Evolutionary conservation across 1,140 invertebrate species (phyloP).

Genomic region (Hycleus cichorii): DNA sequence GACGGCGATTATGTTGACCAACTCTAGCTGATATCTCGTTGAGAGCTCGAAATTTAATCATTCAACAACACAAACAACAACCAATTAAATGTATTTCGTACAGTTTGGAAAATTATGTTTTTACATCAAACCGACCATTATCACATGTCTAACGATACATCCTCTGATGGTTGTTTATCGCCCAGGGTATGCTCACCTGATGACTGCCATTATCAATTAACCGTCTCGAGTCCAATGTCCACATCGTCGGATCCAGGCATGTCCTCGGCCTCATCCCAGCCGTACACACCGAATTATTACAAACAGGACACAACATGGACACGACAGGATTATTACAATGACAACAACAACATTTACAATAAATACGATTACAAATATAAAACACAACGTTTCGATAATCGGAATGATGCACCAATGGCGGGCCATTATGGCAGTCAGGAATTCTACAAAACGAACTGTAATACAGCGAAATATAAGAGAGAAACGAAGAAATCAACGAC

Average conservation of each 20-base stretch:
- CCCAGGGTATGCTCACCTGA: constrained; percentile 32
- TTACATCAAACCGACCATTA: constrained; percentile 20
- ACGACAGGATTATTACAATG: constrained; percentile 31
- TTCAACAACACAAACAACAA: background rate
- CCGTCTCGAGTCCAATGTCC: constrained; percentile 28
- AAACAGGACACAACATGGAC: constrained; percentile 18
- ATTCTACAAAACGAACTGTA: constrained; percentile 27
- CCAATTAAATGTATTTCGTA: background rate
- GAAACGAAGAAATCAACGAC: background rate
- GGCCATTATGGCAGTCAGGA: constrained; percentile 25
- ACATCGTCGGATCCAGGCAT: constrained; percentile 33
- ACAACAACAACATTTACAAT: constrained; percentile 38
- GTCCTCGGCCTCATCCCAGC: constrained; percentile 28
- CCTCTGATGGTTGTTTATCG: constrained; percentile 33
- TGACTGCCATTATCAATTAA: constrained; percentile 32
- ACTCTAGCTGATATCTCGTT: background rate
- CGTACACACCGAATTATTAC: constrained; percentile 35
- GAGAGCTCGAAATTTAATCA: background rate
- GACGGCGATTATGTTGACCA: background rate
- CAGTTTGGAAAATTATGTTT: constrained; percentile 17
- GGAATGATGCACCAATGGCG: background rate
- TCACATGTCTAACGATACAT: constrained; percentile 26
- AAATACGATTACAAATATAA: constrained; percentile 30
- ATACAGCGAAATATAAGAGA: constrained; percentile 18
- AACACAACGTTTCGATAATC: constrained; percentile 3